Evolutionary conservation across 2,113 vertebrate species (phyloP).

Genomic region (Gallinago jamesoni): DNA sequence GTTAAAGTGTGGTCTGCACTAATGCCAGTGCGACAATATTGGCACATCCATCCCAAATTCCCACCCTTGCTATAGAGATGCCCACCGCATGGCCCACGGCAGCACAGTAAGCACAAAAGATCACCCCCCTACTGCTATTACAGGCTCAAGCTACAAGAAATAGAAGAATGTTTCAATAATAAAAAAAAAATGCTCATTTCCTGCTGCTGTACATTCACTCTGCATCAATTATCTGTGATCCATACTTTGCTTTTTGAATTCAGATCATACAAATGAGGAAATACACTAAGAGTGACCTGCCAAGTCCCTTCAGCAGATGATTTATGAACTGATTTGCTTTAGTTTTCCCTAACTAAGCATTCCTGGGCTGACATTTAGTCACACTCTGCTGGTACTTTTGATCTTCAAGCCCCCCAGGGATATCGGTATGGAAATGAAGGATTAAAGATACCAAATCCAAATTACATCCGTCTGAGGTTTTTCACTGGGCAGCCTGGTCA

Average conservation of each 20-base stretch:
- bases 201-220: slow-evolving; percentile 9
- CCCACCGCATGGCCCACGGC: neutral
- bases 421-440: slow-evolving; percentile 61
- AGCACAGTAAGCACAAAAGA: neutral
- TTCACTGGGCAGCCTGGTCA: slow-evolving; percentile 3
- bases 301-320: slow-evolving; percentile 56
- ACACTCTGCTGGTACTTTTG: slow-evolving; percentile 51
- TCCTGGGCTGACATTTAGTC: slow-evolving; percentile 60
- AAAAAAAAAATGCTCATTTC: neutral
- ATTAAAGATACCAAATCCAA: slow-evolving; percentile 28
- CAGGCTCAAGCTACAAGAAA: neutral
- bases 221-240: slow-evolving; percentile 61
- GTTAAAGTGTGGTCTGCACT: neutral
- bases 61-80: neutral
- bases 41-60: neutral
- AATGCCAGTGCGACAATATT: neutral
- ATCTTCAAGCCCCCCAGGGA: slow-evolving; percentile 51
- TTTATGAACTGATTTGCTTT: slow-evolving; percentile 69
- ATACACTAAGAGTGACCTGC: slow-evolving; percentile 57
- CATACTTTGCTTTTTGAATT: slow-evolving; percentile 51
- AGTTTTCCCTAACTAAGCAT: slow-evolving; percentile 66
- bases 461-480: neutral
- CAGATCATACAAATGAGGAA: slow-evolving; percentile 54
- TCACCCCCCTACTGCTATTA: neutral
- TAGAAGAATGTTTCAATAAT: neutral